Evolutionary conservation across 2,797 vertebrate genomes (phyloP), one percentile per base, ranked within the genome.

Genomic region (Emydoidea blandingii): DNA sequence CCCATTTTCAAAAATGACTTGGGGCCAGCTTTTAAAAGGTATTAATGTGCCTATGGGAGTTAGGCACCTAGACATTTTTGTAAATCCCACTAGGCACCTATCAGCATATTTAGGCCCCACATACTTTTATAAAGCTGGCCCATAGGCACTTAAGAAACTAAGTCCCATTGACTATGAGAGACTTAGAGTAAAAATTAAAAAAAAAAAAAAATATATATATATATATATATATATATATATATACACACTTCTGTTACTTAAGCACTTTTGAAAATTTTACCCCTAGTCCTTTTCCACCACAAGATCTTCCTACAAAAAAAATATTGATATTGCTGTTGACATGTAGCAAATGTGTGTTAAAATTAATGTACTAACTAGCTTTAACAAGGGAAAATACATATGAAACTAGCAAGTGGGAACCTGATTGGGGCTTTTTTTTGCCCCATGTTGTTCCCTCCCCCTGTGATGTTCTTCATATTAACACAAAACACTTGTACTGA

Each of bases 261-360:
- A 44, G 41, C 37, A 76, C 23, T 44, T 41, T 25, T 27, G 12
- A 76, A 76, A 76, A 76, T 88, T 88, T 90, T 84, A 74, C 11
- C 91, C 23, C 49, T 0, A 78, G n/a, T 87, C 9, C 79, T 94
- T 89, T 95, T 87, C 84, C 86, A 86, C 85, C 87, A 16, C 4
- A 80, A 76, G 29, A 86, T 90, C 92, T 87, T 91, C 57, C 87
- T 25, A 37, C 82, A 65, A 41, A 88, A 78, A 93, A 92, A 91
- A 41, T 44, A 91, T 47, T 44, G 50, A 84, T 95, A 94, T 96
- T 91, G 92, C 86, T 95, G n/a, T 86, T 94, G 92, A 87, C 88
- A 93, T n/a, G 23, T 18, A 72, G 37, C n/a, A 41, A 72, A 25
- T 78, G 8, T 59, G 44, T 53, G 52, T 90, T 93, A 84, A 86